These are phyloP conservation scores for Thymallus thymallus DNA, from an alignment of 2,113 vertebrate genomes.

Conservation along the genomic window DNA sequence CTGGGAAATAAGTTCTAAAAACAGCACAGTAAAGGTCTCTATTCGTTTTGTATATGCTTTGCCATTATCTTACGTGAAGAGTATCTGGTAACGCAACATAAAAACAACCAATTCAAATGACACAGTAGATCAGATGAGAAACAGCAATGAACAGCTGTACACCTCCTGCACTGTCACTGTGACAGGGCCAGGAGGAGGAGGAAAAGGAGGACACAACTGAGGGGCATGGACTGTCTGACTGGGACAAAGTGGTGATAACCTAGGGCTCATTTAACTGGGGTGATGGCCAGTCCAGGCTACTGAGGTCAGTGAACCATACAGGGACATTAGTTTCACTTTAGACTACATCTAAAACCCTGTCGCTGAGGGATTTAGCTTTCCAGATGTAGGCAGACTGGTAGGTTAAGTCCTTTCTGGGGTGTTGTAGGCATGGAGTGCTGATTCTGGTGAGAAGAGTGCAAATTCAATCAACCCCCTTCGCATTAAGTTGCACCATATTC, in stretches of 20 bases:
- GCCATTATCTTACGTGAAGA: not conserved
- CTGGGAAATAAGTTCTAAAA: slow-evolving; percentile 30
- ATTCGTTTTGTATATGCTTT: slow-evolving; percentile 64
- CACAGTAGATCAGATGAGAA: no score
- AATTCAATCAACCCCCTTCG: slow-evolving; percentile 32
- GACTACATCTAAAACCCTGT: slow-evolving; percentile 1
- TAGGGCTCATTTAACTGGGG: no score
- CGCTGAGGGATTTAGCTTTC: slow-evolving; percentile 14
- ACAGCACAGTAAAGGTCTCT: slow-evolving; percentile 61
- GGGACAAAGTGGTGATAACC: not conserved
- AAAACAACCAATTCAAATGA: no score
- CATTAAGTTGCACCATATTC: slow-evolving; percentile 29
- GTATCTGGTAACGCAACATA: slow-evolving; percentile 11
- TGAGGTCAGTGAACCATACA: slow-evolving; percentile 9
- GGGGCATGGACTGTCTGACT: slow-evolving; percentile 7
- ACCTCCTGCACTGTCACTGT: not conserved
- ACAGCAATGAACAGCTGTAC: not conserved
- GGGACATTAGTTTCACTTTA: slow-evolving; percentile 4
- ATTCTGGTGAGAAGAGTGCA: slow-evolving; percentile 19
- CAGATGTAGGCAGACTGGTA: not conserved
- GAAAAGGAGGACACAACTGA: slow-evolving; percentile 8
- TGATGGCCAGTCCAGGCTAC: slow-evolving; percentile 11
- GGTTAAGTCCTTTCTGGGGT: not conserved
- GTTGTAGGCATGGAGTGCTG: slow-evolving; percentile 25
- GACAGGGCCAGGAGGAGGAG: no score